A percentile compares a stretch with the other conserved stretches of the same genome.
These are phyloP conservation scores for Tipula lateralis DNA, from an alignment of 2,888 invertebrate species.

Conservation along the genomic window DNA sequence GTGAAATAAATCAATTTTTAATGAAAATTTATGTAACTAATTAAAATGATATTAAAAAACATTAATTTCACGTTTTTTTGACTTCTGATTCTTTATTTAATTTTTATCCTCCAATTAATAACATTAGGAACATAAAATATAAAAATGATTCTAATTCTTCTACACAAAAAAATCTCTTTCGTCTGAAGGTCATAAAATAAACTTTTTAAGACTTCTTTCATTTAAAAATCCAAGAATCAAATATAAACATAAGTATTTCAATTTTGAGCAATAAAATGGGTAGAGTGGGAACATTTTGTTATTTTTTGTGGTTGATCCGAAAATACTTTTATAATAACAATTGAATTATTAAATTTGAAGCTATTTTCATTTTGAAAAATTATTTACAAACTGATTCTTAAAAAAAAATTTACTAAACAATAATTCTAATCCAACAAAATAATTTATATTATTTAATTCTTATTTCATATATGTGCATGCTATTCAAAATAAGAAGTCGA, in stretches of 20 bases:
- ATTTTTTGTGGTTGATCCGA: no score
- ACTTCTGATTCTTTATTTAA: constrained; percentile 24
- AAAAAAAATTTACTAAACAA: no score
- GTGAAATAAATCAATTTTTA: constrained; percentile 27
- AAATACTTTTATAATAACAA: no score
- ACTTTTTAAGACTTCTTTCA: background rate
- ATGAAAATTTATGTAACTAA: constrained; percentile 5
- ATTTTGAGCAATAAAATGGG: background rate
- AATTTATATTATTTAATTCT: no score
- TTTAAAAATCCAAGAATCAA: no score
- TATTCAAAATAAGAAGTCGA: no score
- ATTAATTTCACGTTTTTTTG: constrained; percentile 19
- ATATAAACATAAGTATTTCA: no score
- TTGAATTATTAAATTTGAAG: no score
- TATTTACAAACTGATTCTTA: no score
- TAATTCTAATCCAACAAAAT: no score
- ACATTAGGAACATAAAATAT: background rate
- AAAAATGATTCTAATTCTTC: background rate
- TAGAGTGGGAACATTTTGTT: background rate
- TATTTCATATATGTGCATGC: no score
- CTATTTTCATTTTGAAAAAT: no score
- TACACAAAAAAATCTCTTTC: background rate
- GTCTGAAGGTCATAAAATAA: background rate
- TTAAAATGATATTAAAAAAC: constrained; percentile 26
- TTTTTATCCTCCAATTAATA: background rate